Base-by-base conservation (phyloP, 2,797 vertebrate genomes). In the Sitta carolinensis region DNA sequence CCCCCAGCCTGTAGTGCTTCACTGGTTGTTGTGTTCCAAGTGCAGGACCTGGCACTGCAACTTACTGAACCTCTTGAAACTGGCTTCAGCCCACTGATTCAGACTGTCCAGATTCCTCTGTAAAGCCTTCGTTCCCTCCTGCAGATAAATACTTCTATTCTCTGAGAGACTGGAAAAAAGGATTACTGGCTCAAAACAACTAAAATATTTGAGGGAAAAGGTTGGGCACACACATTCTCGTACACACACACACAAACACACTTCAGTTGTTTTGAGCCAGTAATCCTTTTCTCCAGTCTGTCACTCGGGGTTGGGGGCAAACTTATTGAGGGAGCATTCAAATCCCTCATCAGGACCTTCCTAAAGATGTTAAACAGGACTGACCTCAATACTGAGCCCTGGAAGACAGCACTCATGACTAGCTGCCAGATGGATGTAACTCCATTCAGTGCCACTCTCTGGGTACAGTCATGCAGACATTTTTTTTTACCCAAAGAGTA, bases 301-400 rank as follows among this genome's bases (percentile, higher is more conserved):
- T 68, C 10, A 7, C 15, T 45, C 47, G 25, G 21, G 26, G n/a
- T 23, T 13, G 30, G 25, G 1, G 0, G 3, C 29, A 63, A 50
- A 69, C 5, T 45, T 51, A 26, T 6, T n/a, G 19, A 26, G 11
- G 14, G 4, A 5, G 2, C 27, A 48, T 66, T 68, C 0, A 0
- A 38, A 43, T 4, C 17, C 15, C 8, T 64, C 26, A 40, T 42
- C n/a, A 64, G 20, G 40, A 30, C 10, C 40, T 47, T 58, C 18
- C 17, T 9, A 32, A 52, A 32, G 30, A 48, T 25, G 6, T 29
- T 42, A 42, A 66, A 66, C 16, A 66, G 26, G 11, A 29, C 16
- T 54, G 47, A 54, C 26, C 40, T 59, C 66, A 47, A 6, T 32
- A 27, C 20, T 27, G 40, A 32, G 26, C 30, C 26, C 30, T 72